phyloP scores from a whole-genome alignment of 1,140 invertebrate species.

The Dolichoris vasculosae region DNA sequence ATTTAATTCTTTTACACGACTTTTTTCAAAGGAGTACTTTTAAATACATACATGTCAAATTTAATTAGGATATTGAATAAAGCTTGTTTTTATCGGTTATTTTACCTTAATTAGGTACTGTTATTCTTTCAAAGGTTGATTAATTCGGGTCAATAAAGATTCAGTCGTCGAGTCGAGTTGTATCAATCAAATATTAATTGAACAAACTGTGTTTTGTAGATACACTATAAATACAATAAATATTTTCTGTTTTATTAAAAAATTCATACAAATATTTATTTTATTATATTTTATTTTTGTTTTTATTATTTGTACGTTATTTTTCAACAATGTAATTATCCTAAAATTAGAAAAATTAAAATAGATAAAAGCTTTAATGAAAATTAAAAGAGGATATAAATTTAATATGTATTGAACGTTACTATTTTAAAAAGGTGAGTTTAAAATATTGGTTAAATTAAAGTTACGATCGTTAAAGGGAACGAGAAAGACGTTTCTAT shows the following conservation, averaged over 20 bases:
- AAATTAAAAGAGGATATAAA: too few relatives aligned
- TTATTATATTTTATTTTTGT: neutral
- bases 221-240: neutral
- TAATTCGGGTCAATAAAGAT: constrained; percentile 30
- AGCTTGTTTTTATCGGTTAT: neutral
- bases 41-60: too few relatives aligned
- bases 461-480: too few relatives aligned
- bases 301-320: neutral
- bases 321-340: too few relatives aligned
- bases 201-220: neutral
- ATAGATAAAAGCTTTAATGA: too few relatives aligned
- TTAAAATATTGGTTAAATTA: too few relatives aligned
- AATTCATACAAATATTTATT: neutral
- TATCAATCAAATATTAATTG: constrained; percentile 13
- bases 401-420: too few relatives aligned
- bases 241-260: neutral
- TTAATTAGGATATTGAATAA: neutral
- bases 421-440: too few relatives aligned
- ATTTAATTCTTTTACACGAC: too few relatives aligned
- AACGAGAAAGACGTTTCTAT: too few relatives aligned
- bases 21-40: too few relatives aligned
- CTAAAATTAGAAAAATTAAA: too few relatives aligned
- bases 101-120: neutral
- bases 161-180: neutral
- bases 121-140: neutral